A percentile compares a stretch with the other conserved stretches of the same genome.
Evolutionary conservation across 2,888 invertebrate genomes (phyloP).

Genomic region (Acheta domesticus): DNA sequence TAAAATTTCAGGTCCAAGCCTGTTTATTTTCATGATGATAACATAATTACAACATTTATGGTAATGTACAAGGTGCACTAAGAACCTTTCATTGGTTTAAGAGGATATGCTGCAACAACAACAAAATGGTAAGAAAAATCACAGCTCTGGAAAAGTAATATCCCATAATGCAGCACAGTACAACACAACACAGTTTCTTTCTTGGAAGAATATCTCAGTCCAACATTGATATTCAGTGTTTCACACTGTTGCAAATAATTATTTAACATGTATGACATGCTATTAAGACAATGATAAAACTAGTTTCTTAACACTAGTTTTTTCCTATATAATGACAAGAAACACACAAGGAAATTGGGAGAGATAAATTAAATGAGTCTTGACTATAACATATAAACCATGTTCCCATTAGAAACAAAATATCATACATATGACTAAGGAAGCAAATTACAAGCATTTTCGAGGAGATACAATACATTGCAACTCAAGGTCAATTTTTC

Average conservation of each 20-base stretch:
- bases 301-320: not conserved
- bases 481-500: not conserved
- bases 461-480: not conserved
- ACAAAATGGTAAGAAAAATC: not conserved
- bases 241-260: not conserved
- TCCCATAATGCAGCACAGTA: conserved; percentile 18
- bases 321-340: not conserved
- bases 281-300: not conserved
- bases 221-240: not conserved
- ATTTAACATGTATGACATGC: conserved; percentile 9
- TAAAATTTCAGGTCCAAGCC: not conserved
- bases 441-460: not conserved
- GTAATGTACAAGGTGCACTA: conserved; percentile 9
- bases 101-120: conserved; percentile 1
- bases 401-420: not conserved
- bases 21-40: conserved; percentile 3
- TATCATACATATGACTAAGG: not conserved
- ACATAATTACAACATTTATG: not conserved
- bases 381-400: not conserved
- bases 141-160: conserved; percentile 9
- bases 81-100: not conserved
- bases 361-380: not conserved
- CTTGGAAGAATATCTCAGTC: not conserved
- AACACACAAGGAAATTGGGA: not conserved
- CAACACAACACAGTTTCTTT: not conserved